These are phyloP conservation scores for Anomalospiza imberbis DNA, from an alignment of 2,797 vertebrate genomes.

Conservation along the genomic window DNA sequence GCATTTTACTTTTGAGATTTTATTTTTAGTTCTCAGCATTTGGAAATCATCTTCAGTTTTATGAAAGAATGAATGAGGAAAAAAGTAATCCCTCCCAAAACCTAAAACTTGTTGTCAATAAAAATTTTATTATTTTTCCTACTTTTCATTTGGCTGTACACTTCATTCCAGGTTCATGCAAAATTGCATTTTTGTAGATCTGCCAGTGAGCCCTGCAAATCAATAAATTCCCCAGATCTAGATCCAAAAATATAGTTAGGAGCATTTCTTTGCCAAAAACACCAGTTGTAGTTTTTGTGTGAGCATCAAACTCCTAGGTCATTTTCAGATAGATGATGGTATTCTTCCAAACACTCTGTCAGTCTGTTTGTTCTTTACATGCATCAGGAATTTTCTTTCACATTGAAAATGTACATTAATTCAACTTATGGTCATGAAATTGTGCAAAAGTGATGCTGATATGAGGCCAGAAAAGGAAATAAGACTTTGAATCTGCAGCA, in stretches of 20 bases:
- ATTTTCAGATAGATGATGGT: slow-evolving; percentile 33
- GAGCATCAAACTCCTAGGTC: not conserved
- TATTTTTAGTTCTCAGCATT: not conserved
- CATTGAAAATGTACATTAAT: not conserved
- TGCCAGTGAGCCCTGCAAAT: not conserved
- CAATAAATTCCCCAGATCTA: not conserved
- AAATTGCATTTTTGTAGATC: not conserved
- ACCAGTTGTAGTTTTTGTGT: not conserved
- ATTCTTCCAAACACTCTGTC: not conserved
- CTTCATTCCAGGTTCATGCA: not conserved
- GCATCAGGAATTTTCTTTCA: not conserved
- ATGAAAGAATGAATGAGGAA: not conserved
- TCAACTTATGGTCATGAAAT: not conserved
- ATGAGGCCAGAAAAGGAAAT: not conserved
- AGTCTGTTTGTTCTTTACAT: slow-evolving; percentile 15
- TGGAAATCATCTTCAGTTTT: not conserved
- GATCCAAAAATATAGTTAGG: not conserved
- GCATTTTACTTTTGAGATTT: not conserved
- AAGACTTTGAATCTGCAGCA: not conserved
- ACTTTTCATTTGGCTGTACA: not conserved
- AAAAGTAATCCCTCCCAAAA: not conserved
- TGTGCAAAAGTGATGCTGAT: not conserved
- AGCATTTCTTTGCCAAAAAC: not conserved
- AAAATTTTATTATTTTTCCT: not conserved
- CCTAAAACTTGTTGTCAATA: not conserved